Percentiles rank a stretch among this genome's conserved stretches.
phyloP scores from a whole-genome alignment of 37 sponge, comb jelly and placozoan genomes.

The Bolinopsis microptera region DNA sequence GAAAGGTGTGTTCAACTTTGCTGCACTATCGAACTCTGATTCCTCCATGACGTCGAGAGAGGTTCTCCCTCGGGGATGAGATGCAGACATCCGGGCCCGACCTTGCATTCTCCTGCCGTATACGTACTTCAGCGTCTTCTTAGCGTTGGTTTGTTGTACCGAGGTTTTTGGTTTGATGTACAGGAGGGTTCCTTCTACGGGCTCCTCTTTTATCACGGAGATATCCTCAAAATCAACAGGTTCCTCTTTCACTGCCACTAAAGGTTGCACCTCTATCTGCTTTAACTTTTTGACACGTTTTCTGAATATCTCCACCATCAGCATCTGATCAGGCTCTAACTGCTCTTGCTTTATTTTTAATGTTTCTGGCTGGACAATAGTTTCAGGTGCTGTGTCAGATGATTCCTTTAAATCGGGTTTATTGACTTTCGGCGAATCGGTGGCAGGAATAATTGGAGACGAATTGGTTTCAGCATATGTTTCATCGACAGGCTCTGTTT shows the following conservation, averaged over 20 bases:
- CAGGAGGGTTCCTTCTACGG: neutral
- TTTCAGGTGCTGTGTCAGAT: too few species aligned
- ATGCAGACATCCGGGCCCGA: neutral
- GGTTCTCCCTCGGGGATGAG: neutral
- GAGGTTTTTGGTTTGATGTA: slow-evolving; percentile 28
- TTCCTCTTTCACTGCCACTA: slow-evolving; percentile 38
- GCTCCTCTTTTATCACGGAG: slow-evolving; percentile 27
- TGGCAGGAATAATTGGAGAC: neutral
- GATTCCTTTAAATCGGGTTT: neutral
- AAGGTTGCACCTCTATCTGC: slow-evolving; percentile 6
- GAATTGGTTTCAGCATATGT: neutral
- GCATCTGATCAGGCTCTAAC: slow-evolving; percentile 2
- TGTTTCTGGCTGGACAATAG: neutral
- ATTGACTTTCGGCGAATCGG: too few species aligned
- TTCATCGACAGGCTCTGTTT: neutral
- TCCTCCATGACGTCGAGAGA: neutral
- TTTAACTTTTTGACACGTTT: slow-evolving; percentile 57
- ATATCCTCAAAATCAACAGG: slow-evolving; percentile 32
- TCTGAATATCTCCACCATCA: slow-evolving; percentile 47
- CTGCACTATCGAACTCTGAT: slow-evolving; percentile 41
- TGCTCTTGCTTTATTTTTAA: slow-evolving; percentile 40
- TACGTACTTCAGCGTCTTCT: neutral
- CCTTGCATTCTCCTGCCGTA: slow-evolving; percentile 30
- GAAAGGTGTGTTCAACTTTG: neutral
- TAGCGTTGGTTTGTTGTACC: neutral